Evolutionary conservation across 1,140 invertebrate genomes (phyloP).

Genomic region (Drosophila gunungcola): DNA sequence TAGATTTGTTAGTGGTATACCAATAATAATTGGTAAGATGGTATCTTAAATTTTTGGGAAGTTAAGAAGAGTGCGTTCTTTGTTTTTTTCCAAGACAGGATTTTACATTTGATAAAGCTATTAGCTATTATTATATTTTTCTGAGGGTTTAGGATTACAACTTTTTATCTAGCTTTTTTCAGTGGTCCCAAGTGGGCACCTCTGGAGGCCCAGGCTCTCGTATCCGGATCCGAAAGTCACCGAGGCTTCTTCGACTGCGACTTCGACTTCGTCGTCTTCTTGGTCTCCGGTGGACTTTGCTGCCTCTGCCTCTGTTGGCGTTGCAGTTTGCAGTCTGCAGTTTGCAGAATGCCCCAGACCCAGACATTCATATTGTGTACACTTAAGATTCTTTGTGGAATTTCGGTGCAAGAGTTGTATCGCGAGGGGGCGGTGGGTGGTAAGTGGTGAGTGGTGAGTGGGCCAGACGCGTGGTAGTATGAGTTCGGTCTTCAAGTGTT

Average conservation of each 20-base stretch:
- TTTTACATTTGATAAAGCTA: no score
- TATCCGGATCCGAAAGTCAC: constrained; percentile 49
- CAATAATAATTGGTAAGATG: no score
- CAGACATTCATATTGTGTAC: constrained; percentile 80
- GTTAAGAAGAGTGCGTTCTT: no score
- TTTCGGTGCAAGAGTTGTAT: constrained; percentile 62
- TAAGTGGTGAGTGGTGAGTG: constrained; percentile 16
- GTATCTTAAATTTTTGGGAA: no score
- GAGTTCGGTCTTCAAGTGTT: constrained; percentile 6
- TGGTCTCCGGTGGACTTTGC: constrained; percentile 17
- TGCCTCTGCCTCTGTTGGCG: constrained; percentile 28
- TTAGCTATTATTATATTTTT: no score
- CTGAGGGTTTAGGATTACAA: neutral
- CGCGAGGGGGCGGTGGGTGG: constrained; percentile 7
- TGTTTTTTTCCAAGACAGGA: no score
- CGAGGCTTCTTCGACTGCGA: constrained; percentile 39
- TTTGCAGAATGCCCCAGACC: constrained; percentile 69
- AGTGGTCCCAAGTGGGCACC: constrained; percentile 1
- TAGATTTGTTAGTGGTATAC: no score
- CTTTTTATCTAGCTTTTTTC: constrained; percentile 4
- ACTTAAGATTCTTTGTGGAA: constrained; percentile 79
- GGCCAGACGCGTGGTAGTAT: constrained; percentile 5
- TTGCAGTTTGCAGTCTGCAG: constrained; percentile 17
- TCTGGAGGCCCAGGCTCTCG: constrained; percentile 24
- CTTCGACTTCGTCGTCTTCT: constrained; percentile 23